Evolutionary conservation across 1,140 invertebrate species (phyloP).

Genomic region (Drosophila melanogaster): Release_6_plus_ISO1_MT NC_004354.4:10370001-10370500

Average conservation of each 20-base stretch:
- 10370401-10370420: background rate
- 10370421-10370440: slow-evolving; percentile 19
- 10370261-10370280: too few species aligned
- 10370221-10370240: background rate
- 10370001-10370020: background rate
- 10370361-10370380: background rate
- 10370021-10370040: slow-evolving; percentile 2
- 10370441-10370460: slow-evolving; percentile 29
- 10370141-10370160: slow-evolving; percentile 30
- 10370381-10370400: slow-evolving; percentile 5
- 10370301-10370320: too few species aligned
- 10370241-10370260: too few species aligned
- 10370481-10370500: slow-evolving; percentile 21
- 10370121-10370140: slow-evolving; percentile 29
- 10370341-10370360: background rate
- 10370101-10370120: slow-evolving; percentile 39
- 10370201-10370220: background rate
- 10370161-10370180: slow-evolving; percentile 33
- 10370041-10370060: slow-evolving; percentile 12
- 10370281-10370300: too few species aligned
- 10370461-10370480: slow-evolving; percentile 23
- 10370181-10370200: background rate
- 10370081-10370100: background rate
- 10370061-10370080: background rate
- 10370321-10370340: too few species aligned